Conservation (phyloP, 2,888 invertebrate genomes). For the Nesidiocoris tenuis region DNA sequence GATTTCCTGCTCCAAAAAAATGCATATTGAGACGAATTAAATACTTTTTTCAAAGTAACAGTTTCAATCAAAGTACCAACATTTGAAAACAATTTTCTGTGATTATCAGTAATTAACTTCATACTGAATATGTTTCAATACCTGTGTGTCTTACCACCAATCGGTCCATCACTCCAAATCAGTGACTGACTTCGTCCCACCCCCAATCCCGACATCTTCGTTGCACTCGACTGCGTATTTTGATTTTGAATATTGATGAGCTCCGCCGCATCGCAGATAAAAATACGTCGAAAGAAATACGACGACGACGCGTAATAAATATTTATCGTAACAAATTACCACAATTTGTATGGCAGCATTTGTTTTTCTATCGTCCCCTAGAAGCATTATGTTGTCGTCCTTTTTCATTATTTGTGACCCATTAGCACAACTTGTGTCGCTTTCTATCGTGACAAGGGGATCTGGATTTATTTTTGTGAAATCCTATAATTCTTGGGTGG, state of each 20-base stretch:
- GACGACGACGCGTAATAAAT: background rate
- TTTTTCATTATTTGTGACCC: background rate
- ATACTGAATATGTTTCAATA: too few species aligned
- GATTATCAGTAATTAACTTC: too few species aligned
- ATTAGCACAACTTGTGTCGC: background rate
- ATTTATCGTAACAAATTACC: background rate
- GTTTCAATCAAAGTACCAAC: too few species aligned
- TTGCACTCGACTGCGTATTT: background rate
- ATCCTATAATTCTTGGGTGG: too few species aligned
- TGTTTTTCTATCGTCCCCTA: background rate
- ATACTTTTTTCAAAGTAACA: too few species aligned
- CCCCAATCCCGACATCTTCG: background rate
- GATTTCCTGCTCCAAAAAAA: too few species aligned
- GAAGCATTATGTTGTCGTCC: background rate
- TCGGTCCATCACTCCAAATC: background rate
- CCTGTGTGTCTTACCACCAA: too few species aligned
- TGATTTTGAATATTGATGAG: background rate
- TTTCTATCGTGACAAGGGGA: background rate
- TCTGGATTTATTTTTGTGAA: background rate
- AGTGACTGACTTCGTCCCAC: too few species aligned
- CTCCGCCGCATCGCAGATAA: background rate
- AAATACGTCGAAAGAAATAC: background rate
- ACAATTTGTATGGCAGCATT: background rate
- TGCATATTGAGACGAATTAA: too few species aligned
- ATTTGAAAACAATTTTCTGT: too few species aligned